Base-by-base conservation (phyloP, 1,140 invertebrate genomes). In the Drosophila mojavensis region DNA sequence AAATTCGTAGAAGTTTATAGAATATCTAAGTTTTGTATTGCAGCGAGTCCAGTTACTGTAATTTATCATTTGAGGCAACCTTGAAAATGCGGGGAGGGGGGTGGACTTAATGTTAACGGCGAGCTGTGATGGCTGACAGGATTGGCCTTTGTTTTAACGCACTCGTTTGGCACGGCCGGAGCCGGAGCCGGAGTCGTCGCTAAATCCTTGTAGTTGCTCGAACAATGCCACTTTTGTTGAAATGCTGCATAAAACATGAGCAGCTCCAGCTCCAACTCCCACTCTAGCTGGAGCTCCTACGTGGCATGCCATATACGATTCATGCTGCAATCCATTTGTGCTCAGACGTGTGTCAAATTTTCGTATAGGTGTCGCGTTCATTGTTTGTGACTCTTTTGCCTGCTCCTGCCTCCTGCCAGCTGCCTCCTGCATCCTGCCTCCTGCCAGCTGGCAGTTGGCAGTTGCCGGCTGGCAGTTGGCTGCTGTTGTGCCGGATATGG, bases 341-440 rank as follows among this genome's bases (percentile, higher is more conserved):
- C 81, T 54, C 72, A 71, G 79, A 80, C 82, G 84, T 86, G 75
- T 86, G 82, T 86, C 82, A 85, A 86, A 86, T 86, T 86, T 39
- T 84, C 48, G 62, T 66, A 59, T 48, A 54, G 15, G 13, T 62
- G 53, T 65, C 79, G 70, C 81, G 76, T 55, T 64, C 68, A 77
- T 78, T 81, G 78, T 65, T 55, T 62, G 26, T n/a, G 48, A 36
- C 54, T 28, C 54, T 17, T 28, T 28, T 48, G 20, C 17, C 6
- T 30, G 43, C 24, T 48, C 13, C 17, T 30, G n/a, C 20, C 20
- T 30, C 4, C 28, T 30, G 28, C 28, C 28, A 20, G n/a, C n/a
- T n/a, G n/a, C n/a, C n/a, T n/a, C n/a, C n/a, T n/a, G n/a, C n/a
- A n/a, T n/a, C n/a, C n/a, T n/a, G n/a, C n/a, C 20, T 30, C 4